Evolutionary conservation across 2,888 invertebrate species (phyloP).

Genomic region (Trachelus stipa): DNA sequence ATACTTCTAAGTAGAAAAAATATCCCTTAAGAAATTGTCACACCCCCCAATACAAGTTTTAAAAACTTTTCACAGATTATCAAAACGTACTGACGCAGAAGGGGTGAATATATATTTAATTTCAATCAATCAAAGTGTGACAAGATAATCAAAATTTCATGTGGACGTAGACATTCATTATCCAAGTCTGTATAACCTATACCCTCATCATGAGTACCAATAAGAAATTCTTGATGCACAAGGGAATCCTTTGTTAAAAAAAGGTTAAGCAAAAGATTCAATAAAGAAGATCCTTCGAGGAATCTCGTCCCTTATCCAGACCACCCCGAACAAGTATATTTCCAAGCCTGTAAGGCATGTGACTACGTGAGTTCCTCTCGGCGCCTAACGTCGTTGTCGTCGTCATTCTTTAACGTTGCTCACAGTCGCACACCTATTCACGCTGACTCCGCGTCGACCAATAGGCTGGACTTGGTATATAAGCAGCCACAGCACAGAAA

Average conservation of each 20-base stretch:
- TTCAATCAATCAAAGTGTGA: background rate
- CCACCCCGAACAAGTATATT: background rate
- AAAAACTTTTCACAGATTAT: background rate
- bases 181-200: background rate
- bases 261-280: background rate
- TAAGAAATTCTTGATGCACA: background rate
- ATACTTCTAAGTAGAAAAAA: background rate
- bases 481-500: conserved; percentile 16
- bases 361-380: background rate
- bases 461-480: conserved; percentile 10
- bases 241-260: background rate
- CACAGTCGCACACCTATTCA: background rate
- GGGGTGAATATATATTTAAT: background rate
- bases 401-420: background rate
- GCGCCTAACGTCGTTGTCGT: background rate
- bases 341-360: background rate
- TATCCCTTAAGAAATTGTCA: background rate
- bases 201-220: background rate
- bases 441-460: background rate
- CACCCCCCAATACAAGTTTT: background rate
- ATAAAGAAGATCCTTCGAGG: background rate
- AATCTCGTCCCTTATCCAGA: background rate
- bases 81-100: background rate
- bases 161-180: background rate
- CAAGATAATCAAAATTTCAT: background rate